Conservation (phyloP, 1,140 invertebrate genomes). For the Physella acuta region DNA sequence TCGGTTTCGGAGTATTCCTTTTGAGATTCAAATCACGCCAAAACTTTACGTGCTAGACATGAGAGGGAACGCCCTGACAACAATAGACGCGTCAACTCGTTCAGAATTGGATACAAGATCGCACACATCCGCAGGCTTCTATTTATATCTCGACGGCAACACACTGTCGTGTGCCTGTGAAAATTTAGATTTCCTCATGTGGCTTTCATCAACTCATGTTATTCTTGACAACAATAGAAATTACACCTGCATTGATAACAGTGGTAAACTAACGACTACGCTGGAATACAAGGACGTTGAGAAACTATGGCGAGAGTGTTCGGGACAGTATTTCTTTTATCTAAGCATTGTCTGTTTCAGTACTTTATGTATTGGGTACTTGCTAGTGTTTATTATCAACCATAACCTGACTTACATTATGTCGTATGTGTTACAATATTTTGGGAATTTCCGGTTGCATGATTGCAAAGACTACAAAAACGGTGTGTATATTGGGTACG, state of each 20-base stretch:
- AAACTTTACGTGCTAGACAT: not conserved
- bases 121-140: not conserved
- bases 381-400: not conserved
- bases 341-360: not conserved
- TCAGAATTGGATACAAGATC: not conserved
- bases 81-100: not conserved
- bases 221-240: not conserved
- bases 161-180: slow-evolving; percentile 16
- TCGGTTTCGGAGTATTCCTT: slow-evolving; percentile 5
- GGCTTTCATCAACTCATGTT: not conserved
- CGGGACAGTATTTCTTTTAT: not conserved
- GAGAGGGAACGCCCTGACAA: not conserved
- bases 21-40: slow-evolving; percentile 10
- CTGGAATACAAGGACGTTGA: not conserved
- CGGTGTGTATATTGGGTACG: slow-evolving; percentile 12
- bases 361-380: not conserved
- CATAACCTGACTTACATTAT: not conserved
- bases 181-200: not conserved
- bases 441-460: slow-evolving; percentile 1
- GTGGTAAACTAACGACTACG: not conserved
- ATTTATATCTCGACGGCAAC: not conserved
- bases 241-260: slow-evolving; percentile 4
- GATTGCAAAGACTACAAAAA: not conserved
- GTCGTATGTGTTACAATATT: not conserved
- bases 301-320: slow-evolving; percentile 9